Evolutionary conservation across 2,113 vertebrate genomes (phyloP), one percentile per base, ranked within the genome.

Genomic region (Nematolebias whitei): DNA sequence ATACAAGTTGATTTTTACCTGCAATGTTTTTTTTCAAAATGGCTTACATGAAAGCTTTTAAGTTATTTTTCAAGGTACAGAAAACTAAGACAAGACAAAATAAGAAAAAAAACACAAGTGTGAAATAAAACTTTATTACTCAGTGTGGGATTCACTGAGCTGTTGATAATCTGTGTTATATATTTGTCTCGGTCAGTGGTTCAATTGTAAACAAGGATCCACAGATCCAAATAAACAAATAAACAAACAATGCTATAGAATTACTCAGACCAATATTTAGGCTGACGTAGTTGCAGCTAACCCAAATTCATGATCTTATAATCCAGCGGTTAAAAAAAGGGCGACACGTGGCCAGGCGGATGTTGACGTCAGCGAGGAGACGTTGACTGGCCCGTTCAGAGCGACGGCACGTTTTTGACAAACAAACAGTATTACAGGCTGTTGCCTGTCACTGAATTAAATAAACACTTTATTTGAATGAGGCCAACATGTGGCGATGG

Each of bases 241-340:
- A 29, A 58, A 72, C 39, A 69, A 79, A 74, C 54, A 41, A 68
- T 59, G 32, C 48, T 20, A n/a, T 58, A 39, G 69, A 38, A 72
- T 84, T 87, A 74, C 75, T 85, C 59, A 73, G 70, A 82, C 76
- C 61, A 68, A 67, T 87, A 83, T 85, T 78, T 58, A 77, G 74
- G 72, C 64, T 83, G 81, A 86, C 67, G 59, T 85, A 71, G 64
- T 63, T 72, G 75, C 74, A 82, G 70, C 73, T 90, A 91, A 90
- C 89, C 85, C 77, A 89, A 77, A 88, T 88, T 85, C 65, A 35
- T 85, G 85, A 85, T 84, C 59, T 87, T 84, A 84, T 88, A 90
- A 90, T 91, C 88, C 86, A 88, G 80, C 83, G 83, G 78, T 88
- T 85, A 74, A 55, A 48, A 47, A 53, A 32, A 57, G 35, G 20